Conservation (phyloP, 1,140 invertebrate genomes). For the Nautilus pompilius region DNA sequence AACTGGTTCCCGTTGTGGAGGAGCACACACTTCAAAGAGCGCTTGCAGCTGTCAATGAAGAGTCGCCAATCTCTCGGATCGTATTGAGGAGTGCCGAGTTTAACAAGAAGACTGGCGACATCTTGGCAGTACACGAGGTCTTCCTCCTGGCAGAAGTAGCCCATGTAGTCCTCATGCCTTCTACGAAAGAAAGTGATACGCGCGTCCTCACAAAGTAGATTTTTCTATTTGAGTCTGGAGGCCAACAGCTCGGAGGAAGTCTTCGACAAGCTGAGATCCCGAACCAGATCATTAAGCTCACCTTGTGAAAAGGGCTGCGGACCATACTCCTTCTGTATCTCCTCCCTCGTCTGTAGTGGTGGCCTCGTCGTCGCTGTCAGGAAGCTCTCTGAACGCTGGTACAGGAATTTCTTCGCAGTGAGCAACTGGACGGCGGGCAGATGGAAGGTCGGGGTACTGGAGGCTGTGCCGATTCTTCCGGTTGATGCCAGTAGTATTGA, state of each 20-base stretch:
- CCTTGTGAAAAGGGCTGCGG: background rate
- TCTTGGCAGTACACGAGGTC: background rate
- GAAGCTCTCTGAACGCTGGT: background rate
- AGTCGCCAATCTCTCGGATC: background rate
- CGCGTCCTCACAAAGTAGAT: background rate
- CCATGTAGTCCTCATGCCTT: background rate
- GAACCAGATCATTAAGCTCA: background rate
- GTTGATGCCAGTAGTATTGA: background rate
- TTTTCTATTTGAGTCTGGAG: background rate
- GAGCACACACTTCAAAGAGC: background rate
- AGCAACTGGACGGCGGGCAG: background rate
- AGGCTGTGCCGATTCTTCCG: background rate
- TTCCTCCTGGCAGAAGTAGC: background rate
- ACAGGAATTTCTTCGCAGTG: background rate
- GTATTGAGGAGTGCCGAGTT: background rate
- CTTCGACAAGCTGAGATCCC: background rate
- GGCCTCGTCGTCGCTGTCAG: background rate
- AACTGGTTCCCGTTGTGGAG: background rate
- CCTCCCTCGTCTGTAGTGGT: background rate
- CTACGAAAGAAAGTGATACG: background rate
- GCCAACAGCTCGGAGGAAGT: background rate
- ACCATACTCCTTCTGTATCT: background rate
- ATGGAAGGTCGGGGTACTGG: background rate
- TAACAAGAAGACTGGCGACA: background rate
- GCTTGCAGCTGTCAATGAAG: background rate